Conservation (phyloP, 1,140 invertebrate genomes). For the Papilio aristodemus region DNA sequence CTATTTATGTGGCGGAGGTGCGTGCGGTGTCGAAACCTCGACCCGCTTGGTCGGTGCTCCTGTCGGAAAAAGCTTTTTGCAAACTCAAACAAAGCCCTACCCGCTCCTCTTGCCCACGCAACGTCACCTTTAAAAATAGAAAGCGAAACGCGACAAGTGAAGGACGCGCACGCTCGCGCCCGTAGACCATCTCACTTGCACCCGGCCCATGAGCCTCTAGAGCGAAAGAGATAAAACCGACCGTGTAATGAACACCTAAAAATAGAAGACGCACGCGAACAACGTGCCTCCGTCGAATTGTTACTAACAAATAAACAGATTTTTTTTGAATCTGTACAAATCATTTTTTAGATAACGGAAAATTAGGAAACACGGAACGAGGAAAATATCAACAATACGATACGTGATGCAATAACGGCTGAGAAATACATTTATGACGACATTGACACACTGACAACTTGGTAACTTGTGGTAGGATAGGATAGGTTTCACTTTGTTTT, state of each 20-base stretch:
- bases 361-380: neutral
- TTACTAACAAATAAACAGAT: constrained; percentile 9
- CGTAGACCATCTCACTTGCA: constrained; percentile 41
- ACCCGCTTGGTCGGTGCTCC: neutral
- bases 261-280: constrained; percentile 64
- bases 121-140: constrained; percentile 58
- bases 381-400: neutral
- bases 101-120: constrained; percentile 41
- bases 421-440: neutral
- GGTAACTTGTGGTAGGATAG: no score
- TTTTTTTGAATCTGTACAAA: constrained; percentile 36
- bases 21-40: neutral
- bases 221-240: constrained; percentile 46
- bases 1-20: no score
- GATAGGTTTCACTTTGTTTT: no score
- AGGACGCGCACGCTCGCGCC: constrained; percentile 60
- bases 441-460: no score
- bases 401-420: neutral
- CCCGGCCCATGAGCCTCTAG: constrained; percentile 11
- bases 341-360: neutral
- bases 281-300: constrained; percentile 47
- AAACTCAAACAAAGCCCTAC: constrained; percentile 40
- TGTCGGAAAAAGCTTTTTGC: neutral
- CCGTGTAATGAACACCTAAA: constrained; percentile 50
- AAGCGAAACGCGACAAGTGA: constrained; percentile 64